phyloP scores from a whole-genome alignment of 2,888 invertebrate genomes.

The Cerastoderma edule region DNA sequence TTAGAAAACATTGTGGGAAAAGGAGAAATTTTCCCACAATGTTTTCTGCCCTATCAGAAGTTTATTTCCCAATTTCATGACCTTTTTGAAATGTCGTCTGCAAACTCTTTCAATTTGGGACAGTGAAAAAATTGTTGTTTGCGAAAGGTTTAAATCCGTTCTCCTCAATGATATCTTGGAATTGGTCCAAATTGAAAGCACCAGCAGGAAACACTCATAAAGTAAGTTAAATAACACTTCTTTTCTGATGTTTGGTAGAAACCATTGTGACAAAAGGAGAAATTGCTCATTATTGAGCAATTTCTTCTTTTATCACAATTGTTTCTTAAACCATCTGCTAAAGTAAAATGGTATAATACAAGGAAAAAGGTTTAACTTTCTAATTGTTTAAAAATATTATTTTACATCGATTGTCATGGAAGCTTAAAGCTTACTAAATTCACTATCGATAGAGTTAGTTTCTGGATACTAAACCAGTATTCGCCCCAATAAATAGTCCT shows the following conservation, averaged over 20 bases:
- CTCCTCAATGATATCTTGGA: not conserved
- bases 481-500: not conserved
- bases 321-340: not conserved
- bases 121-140: not conserved
- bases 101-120: not conserved
- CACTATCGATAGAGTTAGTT: not conserved
- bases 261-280: not conserved
- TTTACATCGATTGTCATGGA: not conserved
- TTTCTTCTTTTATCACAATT: not conserved
- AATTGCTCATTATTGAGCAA: not conserved
- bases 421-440: not conserved
- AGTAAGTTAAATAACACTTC: not conserved
- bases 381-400: not conserved
- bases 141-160: not conserved
- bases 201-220: not conserved
- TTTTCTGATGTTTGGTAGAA: not conserved
- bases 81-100: not conserved
- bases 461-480: not conserved
- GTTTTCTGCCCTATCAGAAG: too few species aligned
- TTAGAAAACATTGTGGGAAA: conserved; percentile 8
- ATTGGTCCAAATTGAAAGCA: too few species aligned
- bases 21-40: conserved; percentile 8
- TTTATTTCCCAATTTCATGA: too few species aligned
- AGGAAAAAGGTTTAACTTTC: not conserved
- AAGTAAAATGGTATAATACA: not conserved